These are phyloP conservation scores for Reticulitermes speratus DNA, from an alignment of 1,140 invertebrate genomes.

Conservation along the genomic window DNA sequence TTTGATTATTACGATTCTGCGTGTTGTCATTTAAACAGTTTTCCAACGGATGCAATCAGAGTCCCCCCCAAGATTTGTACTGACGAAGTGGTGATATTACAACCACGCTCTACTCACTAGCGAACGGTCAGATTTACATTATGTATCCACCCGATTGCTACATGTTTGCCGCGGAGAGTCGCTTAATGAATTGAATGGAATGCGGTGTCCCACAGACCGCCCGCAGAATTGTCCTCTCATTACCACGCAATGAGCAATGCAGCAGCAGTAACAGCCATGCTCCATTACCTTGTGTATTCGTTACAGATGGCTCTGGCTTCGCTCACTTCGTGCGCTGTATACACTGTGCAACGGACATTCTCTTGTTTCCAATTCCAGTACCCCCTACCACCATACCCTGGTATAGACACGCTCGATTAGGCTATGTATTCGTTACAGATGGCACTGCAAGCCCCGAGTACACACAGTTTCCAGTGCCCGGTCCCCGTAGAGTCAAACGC, in stretches of 20 bases:
- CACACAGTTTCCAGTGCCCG: not conserved
- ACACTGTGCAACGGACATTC: not conserved
- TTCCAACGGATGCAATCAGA: too few relatives aligned
- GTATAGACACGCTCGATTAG: not conserved
- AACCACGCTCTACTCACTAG: not conserved
- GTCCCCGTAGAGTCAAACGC: not conserved
- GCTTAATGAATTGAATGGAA: constrained; percentile 16
- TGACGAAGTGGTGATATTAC: too few relatives aligned
- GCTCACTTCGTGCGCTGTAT: not conserved
- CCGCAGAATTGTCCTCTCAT: constrained; percentile 8
- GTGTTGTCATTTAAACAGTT: too few relatives aligned
- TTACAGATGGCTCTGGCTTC: not conserved
- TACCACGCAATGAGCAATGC: constrained; percentile 9
- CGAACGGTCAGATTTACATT: not conserved
- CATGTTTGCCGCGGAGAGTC: not conserved
- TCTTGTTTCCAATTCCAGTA: constrained; percentile 5
- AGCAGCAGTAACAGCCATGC: not conserved
- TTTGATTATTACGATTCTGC: too few relatives aligned
- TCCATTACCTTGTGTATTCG: constrained; percentile 14
- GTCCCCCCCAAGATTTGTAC: too few relatives aligned
- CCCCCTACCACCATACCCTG: not conserved
- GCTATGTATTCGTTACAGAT: constrained; percentile 10
- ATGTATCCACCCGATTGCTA: not conserved
- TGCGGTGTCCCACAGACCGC: not conserved
- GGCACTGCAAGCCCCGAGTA: not conserved